Evolutionary conservation across 1,140 invertebrate genomes (phyloP).

Genomic region (Augochlora pura): DNA sequence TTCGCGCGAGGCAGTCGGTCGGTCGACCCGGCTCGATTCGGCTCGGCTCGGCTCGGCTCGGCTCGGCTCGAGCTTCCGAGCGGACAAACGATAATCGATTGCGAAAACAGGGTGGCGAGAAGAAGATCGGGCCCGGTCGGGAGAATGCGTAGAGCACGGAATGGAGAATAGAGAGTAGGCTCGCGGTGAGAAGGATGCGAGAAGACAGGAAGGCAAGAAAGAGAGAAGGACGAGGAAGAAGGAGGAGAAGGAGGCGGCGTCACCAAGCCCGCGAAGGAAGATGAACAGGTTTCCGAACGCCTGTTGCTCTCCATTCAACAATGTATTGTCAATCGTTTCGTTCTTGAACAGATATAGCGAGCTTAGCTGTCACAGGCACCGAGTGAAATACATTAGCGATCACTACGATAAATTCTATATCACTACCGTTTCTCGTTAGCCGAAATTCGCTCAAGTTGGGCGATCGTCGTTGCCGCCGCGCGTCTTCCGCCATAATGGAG

Average conservation of each 20-base stretch:
- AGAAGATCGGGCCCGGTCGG: no score
- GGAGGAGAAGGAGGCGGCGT: neutral
- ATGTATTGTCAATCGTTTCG: slow-evolving; percentile 51
- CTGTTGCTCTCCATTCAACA: slow-evolving; percentile 31
- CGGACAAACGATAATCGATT: no score
- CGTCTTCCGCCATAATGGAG: neutral
- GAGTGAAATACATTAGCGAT: slow-evolving; percentile 67
- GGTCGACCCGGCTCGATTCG: no score
- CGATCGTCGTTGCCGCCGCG: neutral
- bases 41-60: no score
- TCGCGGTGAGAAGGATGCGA: no score
- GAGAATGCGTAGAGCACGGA: no score
- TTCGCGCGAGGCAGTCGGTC: no score
- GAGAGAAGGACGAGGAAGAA: neutral
- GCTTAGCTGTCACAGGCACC: slow-evolving; percentile 65
- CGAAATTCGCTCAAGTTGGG: slow-evolving; percentile 59
- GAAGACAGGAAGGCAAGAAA: neutral
- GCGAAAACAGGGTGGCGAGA: no score
- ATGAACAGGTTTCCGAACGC: slow-evolving; percentile 20
- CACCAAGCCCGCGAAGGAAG: slow-evolving; percentile 9
- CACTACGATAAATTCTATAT: slow-evolving; percentile 70
- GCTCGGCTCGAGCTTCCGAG: no score
- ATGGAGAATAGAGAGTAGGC: no score
- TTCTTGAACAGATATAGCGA: slow-evolving; percentile 42
- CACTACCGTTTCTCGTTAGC: slow-evolving; percentile 72